These are phyloP conservation scores for Neodiprion virginianus DNA, from an alignment of 1,140 invertebrate genomes.

Conservation along the genomic window DNA sequence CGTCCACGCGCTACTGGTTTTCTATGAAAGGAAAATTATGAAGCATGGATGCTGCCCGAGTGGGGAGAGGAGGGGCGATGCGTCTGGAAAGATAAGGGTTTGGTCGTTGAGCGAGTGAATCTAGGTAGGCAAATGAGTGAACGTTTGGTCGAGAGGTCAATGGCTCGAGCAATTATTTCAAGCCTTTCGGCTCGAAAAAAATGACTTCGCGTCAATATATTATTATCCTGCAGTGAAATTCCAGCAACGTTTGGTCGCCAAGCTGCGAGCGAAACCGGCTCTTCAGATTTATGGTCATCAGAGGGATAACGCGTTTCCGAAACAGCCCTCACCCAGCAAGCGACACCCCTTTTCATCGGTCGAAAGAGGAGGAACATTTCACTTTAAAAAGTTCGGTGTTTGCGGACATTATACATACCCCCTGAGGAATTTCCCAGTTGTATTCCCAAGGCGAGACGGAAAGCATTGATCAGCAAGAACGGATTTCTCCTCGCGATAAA, in stretches of 20 bases:
- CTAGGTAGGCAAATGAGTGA: not conserved
- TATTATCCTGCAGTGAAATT: too few relatives aligned
- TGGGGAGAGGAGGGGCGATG: not conserved
- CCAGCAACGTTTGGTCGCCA: too few relatives aligned
- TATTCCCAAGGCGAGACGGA: not conserved
- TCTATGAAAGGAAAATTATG: constrained; percentile 26
- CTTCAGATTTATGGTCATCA: not conserved
- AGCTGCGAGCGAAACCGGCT: not conserved
- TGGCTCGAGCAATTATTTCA: not conserved
- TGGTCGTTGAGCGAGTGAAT: not conserved
- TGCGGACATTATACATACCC: not conserved
- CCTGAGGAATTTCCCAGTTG: not conserved
- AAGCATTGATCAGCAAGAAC: not conserved
- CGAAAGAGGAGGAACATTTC: not conserved
- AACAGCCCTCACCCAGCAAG: too few relatives aligned
- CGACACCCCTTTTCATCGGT: too few relatives aligned
- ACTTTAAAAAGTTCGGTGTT: not conserved
- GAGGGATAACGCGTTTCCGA: not conserved
- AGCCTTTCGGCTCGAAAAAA: not conserved
- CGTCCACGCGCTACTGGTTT: constrained; percentile 47
- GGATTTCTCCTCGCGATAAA: not conserved
- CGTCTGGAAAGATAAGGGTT: constrained; percentile 2
- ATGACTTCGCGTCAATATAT: not conserved
- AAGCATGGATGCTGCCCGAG: not conserved
- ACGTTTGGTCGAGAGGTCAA: not conserved